These are phyloP conservation scores for Pituophis catenifer DNA, from an alignment of 2,113 vertebrate species.

Conservation along the genomic window DNA sequence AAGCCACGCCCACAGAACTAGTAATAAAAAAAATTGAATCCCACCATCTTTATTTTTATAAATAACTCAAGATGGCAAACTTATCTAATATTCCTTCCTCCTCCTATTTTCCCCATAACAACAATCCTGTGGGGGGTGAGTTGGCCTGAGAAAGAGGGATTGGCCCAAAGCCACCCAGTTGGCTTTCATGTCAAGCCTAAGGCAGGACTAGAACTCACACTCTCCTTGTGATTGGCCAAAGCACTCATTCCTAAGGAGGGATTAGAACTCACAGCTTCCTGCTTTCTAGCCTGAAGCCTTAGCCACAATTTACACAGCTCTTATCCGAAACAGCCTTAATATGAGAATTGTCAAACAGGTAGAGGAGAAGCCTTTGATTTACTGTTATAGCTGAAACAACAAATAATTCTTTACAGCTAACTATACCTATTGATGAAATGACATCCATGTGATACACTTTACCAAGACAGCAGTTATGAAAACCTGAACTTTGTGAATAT, in stretches of 20 bases:
- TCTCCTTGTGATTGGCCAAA: background rate
- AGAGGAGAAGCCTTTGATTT: background rate
- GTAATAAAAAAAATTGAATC: too few relatives aligned
- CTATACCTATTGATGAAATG: background rate
- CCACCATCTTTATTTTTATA: background rate
- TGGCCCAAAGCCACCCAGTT: background rate
- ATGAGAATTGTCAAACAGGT: background rate
- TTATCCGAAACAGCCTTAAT: background rate
- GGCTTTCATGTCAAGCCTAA: background rate
- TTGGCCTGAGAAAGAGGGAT: background rate
- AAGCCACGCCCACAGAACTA: too few relatives aligned
- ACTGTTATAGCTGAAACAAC: background rate
- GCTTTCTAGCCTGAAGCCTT: background rate
- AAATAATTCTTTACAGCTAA: background rate
- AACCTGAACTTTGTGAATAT: background rate
- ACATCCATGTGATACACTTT: background rate
- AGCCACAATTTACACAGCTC: background rate
- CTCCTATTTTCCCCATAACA: background rate
- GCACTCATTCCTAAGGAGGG: background rate
- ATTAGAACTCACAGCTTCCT: background rate
- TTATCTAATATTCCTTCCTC: background rate
- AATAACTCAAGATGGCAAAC: background rate
- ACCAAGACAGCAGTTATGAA: background rate
- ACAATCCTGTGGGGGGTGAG: background rate
- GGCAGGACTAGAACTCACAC: background rate